Base-by-base conservation (phyloP, 30 jellyfish, hydroid and myxozoan species). In the Rhopilema esculentum region DNA sequence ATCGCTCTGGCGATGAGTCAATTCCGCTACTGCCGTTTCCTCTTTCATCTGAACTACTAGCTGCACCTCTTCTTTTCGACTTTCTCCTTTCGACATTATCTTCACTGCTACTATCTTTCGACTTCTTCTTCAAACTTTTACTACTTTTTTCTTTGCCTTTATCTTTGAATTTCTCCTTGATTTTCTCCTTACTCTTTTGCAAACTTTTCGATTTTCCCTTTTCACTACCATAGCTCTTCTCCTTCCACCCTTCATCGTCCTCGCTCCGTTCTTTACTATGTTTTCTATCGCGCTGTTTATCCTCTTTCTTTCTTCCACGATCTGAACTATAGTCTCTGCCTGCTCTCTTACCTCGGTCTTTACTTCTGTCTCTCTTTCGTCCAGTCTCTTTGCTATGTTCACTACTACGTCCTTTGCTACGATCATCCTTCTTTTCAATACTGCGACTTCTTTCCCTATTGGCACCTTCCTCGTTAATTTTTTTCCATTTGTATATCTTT, bases 301-400 rank as follows among this genome's bases (percentile, higher is more conserved):
- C 77, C 49, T 86, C 25, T 40, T 61, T 65, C 91, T 27, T 22
- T 27, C 90, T 65, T 31, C 71, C 28, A 31, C 93, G 28, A 20
- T 49, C 75, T 50, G 33, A 12, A 26, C 89, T 64, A 26, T 61
- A 18, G 27, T 33, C 80, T 27, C 78, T 65, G 24, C 26, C 30
- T 21, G n/a, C 30, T 70, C 69, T 57, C 32, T 33, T 75, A 64
- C 85, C 19, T 67, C 84, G 49, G 26, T 63, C 69, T 27, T 68
- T 52, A 27, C 65, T 25, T 53, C 82, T 77, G 29, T 40, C 83
- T 28, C 15, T 27, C 73, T 28, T 28, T 21, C 18, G 50, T 8
- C 70, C 40, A 12, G 78, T 66, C 49, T 75, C 84, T 40, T 68
- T 66, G 40, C 72, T 27, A 21, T 84, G 68, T 0, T 69, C 29